These are phyloP conservation scores for Catajapyx aquilonaris DNA, from an alignment of 1,140 invertebrate genomes.

Conservation along the genomic window DNA sequence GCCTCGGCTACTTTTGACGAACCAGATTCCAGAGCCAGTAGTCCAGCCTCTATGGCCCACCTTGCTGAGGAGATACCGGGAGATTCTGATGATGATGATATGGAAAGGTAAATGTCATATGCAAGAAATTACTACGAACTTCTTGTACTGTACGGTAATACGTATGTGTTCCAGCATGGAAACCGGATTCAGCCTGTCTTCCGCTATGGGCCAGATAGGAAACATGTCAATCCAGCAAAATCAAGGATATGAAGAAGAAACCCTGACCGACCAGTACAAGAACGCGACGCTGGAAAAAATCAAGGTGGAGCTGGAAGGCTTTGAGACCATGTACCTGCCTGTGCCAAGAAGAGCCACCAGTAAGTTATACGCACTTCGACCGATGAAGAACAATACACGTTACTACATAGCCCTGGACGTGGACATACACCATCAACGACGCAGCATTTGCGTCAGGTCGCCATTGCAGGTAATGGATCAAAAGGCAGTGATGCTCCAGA, in stretches of 20 bases:
- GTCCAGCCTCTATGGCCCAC: slow-evolving; percentile 21
- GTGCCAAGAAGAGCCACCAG: slow-evolving; percentile 43
- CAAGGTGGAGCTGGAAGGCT: slow-evolving; percentile 36
- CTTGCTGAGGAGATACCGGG: slow-evolving; percentile 13
- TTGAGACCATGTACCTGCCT: slow-evolving; percentile 43
- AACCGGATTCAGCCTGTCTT: slow-evolving; percentile 18
- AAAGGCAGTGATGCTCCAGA: slow-evolving; percentile 3
- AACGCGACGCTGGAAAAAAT: slow-evolving; percentile 35
- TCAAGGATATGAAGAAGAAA: slow-evolving; percentile 20
- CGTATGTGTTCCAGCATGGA: slow-evolving; percentile 17
- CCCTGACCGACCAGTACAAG: slow-evolving; percentile 29
- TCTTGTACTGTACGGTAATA: too few relatives aligned
- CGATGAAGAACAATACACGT: slow-evolving; percentile 36
- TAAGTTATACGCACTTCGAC: slow-evolving; percentile 43
- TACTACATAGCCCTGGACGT: slow-evolving; percentile 45
- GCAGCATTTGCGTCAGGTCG: slow-evolving; percentile 42
- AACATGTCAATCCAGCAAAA: slow-evolving; percentile 17
- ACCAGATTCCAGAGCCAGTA: slow-evolving; percentile 34
- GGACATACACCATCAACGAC: slow-evolving; percentile 32
- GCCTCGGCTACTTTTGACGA: slow-evolving; percentile 29
- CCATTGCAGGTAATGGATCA: slow-evolving; percentile 40
- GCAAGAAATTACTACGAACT: too few relatives aligned
- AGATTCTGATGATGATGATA: slow-evolving; percentile 13
- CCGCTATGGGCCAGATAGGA: slow-evolving; percentile 13
- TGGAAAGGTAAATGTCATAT: slow-evolving; percentile 15